Percentiles rank a stretch among this genome's conserved stretches.
These are phyloP conservation scores for Heteropelma amictum DNA, from an alignment of 2,888 invertebrate species.

Conservation along the genomic window DNA sequence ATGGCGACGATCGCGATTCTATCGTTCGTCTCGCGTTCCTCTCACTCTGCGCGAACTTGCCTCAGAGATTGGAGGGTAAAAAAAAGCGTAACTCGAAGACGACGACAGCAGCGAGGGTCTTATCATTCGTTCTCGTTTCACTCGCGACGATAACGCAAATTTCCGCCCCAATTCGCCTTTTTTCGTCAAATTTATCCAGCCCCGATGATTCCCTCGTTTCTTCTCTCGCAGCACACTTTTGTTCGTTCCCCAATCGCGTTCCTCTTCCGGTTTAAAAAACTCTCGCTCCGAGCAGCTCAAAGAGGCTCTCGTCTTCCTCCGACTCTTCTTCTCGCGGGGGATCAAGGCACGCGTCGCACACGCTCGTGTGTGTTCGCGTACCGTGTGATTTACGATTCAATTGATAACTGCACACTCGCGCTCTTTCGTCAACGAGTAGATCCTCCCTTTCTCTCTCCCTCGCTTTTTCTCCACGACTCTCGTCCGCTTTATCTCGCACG, in stretches of 20 bases:
- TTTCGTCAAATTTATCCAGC: not conserved
- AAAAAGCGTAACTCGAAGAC: not conserved
- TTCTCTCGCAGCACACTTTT: not conserved
- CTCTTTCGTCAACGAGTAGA: slow-evolving; percentile 53
- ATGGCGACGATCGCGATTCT: slow-evolving; percentile 1
- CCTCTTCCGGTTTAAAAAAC: not conserved
- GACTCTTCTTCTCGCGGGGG: slow-evolving; percentile 17
- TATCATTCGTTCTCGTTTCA: slow-evolving; percentile 50
- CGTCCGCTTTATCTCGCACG: slow-evolving; percentile 5
- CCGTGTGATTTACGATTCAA: slow-evolving; percentile 53
- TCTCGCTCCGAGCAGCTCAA: not conserved
- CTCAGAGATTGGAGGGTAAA: not conserved
- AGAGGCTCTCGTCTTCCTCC: not conserved
- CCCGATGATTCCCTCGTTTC: not conserved
- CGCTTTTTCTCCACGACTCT: slow-evolving; percentile 37
- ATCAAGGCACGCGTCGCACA: slow-evolving; percentile 52
- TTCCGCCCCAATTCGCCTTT: slow-evolving; percentile 1
- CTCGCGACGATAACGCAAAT: slow-evolving; percentile 34
- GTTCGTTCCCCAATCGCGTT: too few relatives aligned
- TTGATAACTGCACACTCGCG: slow-evolving; percentile 53
- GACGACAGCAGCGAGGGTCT: slow-evolving; percentile 7
- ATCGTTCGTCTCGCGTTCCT: slow-evolving; percentile 42
- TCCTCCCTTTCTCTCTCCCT: slow-evolving; percentile 45
- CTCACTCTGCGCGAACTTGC: slow-evolving; percentile 10
- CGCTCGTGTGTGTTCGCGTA: slow-evolving; percentile 40